phyloP scores from a whole-genome alignment of 2,888 invertebrate species.

The Ptychoptera albimana region DNA sequence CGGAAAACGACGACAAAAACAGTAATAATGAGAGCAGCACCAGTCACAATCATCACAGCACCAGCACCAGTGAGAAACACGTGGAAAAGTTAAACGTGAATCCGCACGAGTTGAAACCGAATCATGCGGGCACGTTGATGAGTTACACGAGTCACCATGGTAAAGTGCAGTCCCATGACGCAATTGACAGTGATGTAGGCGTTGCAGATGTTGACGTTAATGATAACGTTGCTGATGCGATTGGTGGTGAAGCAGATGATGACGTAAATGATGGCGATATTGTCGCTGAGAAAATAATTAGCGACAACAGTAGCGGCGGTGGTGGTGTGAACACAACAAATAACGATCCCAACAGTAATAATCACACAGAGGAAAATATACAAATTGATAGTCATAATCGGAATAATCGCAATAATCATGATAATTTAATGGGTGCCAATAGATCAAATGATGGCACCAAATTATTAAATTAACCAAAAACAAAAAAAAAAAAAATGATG shows the following conservation, averaged over 20 bases:
- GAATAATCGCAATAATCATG: not conserved
- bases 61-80: not conserved
- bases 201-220: too few relatives aligned
- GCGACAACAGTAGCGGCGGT: too few relatives aligned
- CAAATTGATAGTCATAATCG: not conserved
- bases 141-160: constrained; percentile 30
- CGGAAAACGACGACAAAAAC: constrained; percentile 12
- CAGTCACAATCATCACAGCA: not conserved
- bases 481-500: too few relatives aligned
- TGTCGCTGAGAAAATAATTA: too few relatives aligned
- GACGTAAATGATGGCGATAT: too few relatives aligned
- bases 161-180: too few relatives aligned
- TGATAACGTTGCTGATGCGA: too few relatives aligned
- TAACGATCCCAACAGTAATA: not conserved
- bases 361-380: not conserved
- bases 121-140: constrained; percentile 40
- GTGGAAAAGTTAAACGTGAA: constrained; percentile 42
- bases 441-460: too few relatives aligned
- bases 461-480: too few relatives aligned
- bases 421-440: not conserved
- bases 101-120: constrained; percentile 40
- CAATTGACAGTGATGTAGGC: too few relatives aligned
- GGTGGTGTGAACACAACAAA: too few relatives aligned
- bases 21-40: not conserved
- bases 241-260: too few relatives aligned